Base-by-base conservation (phyloP, 2,797 vertebrate genomes). In the Apodemus agrarius region DNA sequence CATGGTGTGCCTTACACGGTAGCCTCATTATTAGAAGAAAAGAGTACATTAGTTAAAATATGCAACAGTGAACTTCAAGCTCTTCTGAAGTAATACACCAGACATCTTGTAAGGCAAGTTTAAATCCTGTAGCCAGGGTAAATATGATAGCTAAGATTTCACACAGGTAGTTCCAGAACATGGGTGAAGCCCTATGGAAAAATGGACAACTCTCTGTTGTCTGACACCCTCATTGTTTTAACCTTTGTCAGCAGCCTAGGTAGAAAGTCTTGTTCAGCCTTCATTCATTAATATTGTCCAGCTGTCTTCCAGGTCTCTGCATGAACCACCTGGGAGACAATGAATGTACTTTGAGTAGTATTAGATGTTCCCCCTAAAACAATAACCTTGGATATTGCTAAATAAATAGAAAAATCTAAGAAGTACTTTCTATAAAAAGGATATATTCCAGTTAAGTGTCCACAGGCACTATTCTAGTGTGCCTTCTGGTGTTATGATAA, bases 361-460 rank as follows among this genome's bases (percentile, higher is more conserved):
- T 21, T 54, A 17, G 65, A 34, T n/a, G 74, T 22, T 76, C 75
- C 10, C 34, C 12, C 43, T 79, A 85, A 72, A 10, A 37, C 34
- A 67, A 65, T 34, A 67, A 43, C 54, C 29, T 95, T 34, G 69
- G 34, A 40, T 31, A 78, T 49, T 43, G 40, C 40, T 67, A 80
- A 93, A 67, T 46, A 46, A 92, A 24, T 26, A 93, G 88, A 67
- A 59, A 59, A 59, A 59, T 61, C 29, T 78, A 52, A 2, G 54
- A 90, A 82, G 82, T 80, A 31, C 46, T 88, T 54, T 92, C 80
- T 72, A 69, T 80, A 59, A 81, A 83, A 96, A 91, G 21, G 26
- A 8, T 40, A 37, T 31, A 49, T 54, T 11, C n/a, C 49, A 89
- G 69, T 86, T 67, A 72, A 61, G 49, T 79, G 76, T 57, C 52